A percentile compares a stretch with the other conserved stretches of the same genome.
Conservation (phyloP, 2,888 invertebrate genomes). For the Tenthredo livida region DNA sequence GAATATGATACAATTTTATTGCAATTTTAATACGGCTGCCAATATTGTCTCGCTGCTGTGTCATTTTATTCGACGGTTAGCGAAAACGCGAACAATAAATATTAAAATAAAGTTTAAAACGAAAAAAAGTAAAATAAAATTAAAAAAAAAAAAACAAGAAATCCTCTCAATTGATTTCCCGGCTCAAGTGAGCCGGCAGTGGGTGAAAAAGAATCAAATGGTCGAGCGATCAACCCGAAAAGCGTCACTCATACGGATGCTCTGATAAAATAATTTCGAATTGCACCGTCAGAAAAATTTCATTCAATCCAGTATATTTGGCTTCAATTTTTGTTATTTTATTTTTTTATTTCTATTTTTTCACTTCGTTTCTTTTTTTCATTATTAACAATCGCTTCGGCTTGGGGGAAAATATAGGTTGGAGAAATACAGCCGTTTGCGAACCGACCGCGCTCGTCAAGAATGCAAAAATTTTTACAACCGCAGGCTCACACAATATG, state of each 20-base stretch:
- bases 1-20: conserved; percentile 4
- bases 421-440: conserved; percentile 21
- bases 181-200: background rate
- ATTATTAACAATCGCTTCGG: background rate
- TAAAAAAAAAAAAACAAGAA: background rate
- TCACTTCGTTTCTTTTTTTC: background rate
- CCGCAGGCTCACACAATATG: background rate
- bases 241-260: conserved; percentile 13
- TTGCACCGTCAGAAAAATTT: conserved; percentile 22
- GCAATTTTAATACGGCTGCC: background rate
- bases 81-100: conserved; percentile 7
- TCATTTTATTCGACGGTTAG: background rate
- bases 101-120: background rate
- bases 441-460: conserved; percentile 27
- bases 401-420: background rate
- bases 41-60: background rate
- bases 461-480: conserved; percentile 42
- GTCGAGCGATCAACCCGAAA: conserved; percentile 8
- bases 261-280: conserved; percentile 39
- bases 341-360: background rate
- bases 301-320: background rate
- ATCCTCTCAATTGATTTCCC: background rate
- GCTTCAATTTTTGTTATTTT: background rate
- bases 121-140: no score
- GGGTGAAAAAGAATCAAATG: conserved; percentile 28